Evolutionary conservation across 2,113 vertebrate species (phyloP), one percentile per base, ranked within the genome.

Genomic region (Chaetops frenatus): DNA sequence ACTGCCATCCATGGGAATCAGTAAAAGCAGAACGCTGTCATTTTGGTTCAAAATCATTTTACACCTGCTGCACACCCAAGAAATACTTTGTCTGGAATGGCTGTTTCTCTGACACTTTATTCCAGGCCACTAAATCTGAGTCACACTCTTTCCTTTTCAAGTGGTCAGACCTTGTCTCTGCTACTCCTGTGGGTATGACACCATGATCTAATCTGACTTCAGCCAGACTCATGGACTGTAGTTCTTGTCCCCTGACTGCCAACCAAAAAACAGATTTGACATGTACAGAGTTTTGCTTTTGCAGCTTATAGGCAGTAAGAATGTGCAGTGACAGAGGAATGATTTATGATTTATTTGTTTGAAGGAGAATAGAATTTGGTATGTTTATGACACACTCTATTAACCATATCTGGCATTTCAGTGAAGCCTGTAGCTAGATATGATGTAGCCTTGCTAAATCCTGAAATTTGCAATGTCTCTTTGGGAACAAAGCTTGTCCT

Each of bases 301-400:
- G 86, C 50, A 90, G 33, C 50, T 92, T 90, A 81, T 73, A 71
- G 88, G 86, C 82, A 90, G 50, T 65, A 83, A 73, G 71, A 93
- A 90, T 73, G 25, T 54, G 42, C 50, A 88, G 18, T 83, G 92
- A 88, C 88, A 92, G 74, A 81, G 13, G 44, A 95, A 81, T 88
- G 80, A 94, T 94, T 96, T 94, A 93, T 93, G 82, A 88, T 82
- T 82, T 96, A 76, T 95, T 93, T 95, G 85, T 95, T 61, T 95
- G 76, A 94, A 90, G 29, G 45, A 94, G 74, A 93, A 77, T 57
- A 92, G 13, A 35, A 65, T 90, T 83, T 71, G 73, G 54, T 50
- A 62, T 92, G 88, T 92, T 93, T 92, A 83, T 88, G 82, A 80
- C 86, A 81, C 24, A 83, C 38, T 92, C 25, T 81, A 88, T 95